These are phyloP conservation scores for Chlorodrepanis virens DNA, from an alignment of 2,113 vertebrate species.

Conservation along the genomic window DNA sequence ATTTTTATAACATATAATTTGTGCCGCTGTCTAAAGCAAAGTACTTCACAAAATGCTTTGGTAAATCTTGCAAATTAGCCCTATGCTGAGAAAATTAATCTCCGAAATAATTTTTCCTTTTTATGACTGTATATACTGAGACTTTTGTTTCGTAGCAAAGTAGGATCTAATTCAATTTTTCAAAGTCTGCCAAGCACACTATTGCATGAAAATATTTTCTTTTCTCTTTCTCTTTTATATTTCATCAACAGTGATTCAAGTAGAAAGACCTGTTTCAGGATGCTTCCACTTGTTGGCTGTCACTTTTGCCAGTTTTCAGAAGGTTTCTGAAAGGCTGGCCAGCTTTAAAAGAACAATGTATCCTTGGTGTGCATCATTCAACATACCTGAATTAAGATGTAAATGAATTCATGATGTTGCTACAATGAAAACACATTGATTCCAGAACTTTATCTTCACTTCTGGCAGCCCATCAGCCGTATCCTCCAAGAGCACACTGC, in stretches of 20 bases:
- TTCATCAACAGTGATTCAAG: not conserved
- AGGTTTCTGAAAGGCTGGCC: slow-evolving; percentile 14
- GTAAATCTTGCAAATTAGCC: not conserved
- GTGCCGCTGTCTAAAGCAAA: not conserved
- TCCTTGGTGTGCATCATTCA: not conserved
- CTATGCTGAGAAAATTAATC: not conserved
- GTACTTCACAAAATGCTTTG: not conserved
- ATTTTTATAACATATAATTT: not conserved
- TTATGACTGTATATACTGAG: not conserved
- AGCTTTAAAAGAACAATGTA: slow-evolving; percentile 1
- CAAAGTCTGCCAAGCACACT: not conserved
- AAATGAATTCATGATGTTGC: not conserved
- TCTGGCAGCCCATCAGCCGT: not conserved
- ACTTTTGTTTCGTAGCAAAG: not conserved
- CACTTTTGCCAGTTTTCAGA: not conserved
- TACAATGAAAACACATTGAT: not conserved
- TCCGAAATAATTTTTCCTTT: not conserved
- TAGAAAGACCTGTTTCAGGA: not conserved
- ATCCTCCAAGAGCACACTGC: not conserved
- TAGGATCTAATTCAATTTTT: slow-evolving; percentile 24
- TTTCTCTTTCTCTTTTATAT: not conserved
- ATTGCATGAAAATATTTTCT: not conserved
- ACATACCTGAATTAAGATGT: slow-evolving; percentile 24
- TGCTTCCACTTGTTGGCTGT: not conserved
- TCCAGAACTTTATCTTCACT: slow-evolving; percentile 19